Conservation (phyloP, 2,797 vertebrate species). For the Selene dorsalis region DNA sequence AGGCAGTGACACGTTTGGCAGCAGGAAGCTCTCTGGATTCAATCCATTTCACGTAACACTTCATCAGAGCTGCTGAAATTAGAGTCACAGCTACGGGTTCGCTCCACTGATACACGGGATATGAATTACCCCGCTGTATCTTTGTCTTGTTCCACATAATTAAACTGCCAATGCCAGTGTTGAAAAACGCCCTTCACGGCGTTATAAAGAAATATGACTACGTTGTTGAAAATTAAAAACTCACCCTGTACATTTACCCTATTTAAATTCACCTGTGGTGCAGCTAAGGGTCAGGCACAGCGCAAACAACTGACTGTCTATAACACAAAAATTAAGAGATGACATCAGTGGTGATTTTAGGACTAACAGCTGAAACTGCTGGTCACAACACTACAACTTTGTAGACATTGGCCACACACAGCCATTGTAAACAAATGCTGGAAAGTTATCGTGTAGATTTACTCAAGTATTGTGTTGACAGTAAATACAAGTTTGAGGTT, state of each 20-base stretch:
- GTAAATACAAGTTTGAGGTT: not conserved
- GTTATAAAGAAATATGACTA: conserved; percentile 38
- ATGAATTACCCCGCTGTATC: conserved; percentile 54
- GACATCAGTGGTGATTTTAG: conserved; percentile 2
- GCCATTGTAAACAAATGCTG: not conserved
- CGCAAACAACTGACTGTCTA: conserved; percentile 13
- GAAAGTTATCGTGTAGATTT: not conserved
- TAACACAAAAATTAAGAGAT: conserved; percentile 25
- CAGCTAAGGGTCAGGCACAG: conserved; percentile 14
- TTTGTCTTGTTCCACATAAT: conserved; percentile 67
- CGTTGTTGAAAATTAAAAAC: conserved; percentile 49
- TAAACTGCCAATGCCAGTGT: conserved; percentile 56
- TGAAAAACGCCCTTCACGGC: conserved; percentile 33
- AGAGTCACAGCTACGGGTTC: conserved; percentile 41
- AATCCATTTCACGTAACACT: conserved; percentile 61
- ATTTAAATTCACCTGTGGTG: conserved; percentile 33
- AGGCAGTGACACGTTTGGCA: conserved; percentile 46
- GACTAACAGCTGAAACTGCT: not conserved
- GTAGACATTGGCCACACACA: too few species aligned
- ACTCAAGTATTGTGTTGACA: not conserved
- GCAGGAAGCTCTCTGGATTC: conserved; percentile 30
- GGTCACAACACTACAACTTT: not conserved
- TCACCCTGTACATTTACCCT: not conserved
- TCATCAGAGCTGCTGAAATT: conserved; percentile 62
- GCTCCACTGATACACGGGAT: conserved; percentile 47